These are phyloP conservation scores for Drosophila obscura DNA, from an alignment of 1,140 invertebrate genomes.

Conservation along the genomic window DNA sequence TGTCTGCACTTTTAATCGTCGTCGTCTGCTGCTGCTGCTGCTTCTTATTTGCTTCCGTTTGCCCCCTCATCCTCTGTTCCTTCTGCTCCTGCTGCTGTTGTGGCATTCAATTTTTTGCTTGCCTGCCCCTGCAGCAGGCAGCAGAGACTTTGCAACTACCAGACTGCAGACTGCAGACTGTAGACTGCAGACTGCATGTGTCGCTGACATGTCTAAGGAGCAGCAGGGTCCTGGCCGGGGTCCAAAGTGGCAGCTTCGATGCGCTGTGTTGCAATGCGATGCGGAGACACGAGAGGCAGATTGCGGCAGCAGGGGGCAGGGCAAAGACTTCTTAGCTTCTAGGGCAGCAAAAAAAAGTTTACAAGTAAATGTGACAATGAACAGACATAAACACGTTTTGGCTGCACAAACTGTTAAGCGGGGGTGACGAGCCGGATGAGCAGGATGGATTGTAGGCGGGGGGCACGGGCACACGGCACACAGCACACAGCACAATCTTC, in stretches of 20 bases:
- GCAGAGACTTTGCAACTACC: not conserved
- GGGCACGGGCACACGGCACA: not conserved
- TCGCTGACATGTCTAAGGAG: constrained; percentile 68
- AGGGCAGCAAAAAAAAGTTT: constrained; percentile 36
- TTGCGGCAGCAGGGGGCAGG: not conserved
- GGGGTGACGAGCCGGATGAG: not conserved
- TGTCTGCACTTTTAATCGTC: constrained; percentile 69
- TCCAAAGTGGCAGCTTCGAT: constrained; percentile 49
- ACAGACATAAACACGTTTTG: constrained; percentile 71
- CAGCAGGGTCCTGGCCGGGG: constrained; percentile 41
- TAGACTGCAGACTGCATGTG: constrained; percentile 55
- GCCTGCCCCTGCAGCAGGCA: constrained; percentile 10
- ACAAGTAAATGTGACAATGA: constrained; percentile 71
- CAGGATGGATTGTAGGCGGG: too few species aligned
- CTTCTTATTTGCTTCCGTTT: constrained; percentile 65
- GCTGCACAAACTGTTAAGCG: constrained; percentile 60
- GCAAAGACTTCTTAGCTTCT: too few species aligned
- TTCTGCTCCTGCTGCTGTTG: constrained; percentile 31
- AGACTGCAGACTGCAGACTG: too few species aligned
- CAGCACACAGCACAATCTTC: constrained; percentile 1
- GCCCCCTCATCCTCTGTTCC: constrained; percentile 6
- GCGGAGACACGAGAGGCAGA: not conserved
- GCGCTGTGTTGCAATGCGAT: constrained; percentile 22
- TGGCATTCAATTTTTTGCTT: constrained; percentile 51
- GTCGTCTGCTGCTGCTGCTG: constrained; percentile 17